These are phyloP conservation scores for Gerosis bhagava DNA, from an alignment of 2,888 invertebrate genomes.

Conservation along the genomic window DNA sequence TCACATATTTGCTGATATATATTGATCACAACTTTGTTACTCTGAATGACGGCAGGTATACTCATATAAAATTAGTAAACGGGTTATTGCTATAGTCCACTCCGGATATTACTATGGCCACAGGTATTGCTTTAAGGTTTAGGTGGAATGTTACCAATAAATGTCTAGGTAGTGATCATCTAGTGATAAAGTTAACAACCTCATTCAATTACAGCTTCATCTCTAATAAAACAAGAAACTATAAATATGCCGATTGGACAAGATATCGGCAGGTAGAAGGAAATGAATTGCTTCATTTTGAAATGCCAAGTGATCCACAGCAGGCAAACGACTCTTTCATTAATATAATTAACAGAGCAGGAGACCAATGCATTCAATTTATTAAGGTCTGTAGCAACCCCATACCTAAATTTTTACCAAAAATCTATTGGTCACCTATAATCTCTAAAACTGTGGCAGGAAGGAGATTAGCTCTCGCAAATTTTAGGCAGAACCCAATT, in stretches of 20 bases:
- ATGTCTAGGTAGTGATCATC: constrained; percentile 29
- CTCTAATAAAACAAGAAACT: constrained; percentile 5
- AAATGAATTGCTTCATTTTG: neutral
- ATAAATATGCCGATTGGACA: constrained; percentile 2
- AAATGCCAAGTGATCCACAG: neutral
- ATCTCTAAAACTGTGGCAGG: constrained; percentile 31
- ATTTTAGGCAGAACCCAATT: constrained; percentile 32
- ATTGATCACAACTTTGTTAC: constrained; percentile 20
- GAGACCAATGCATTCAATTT: neutral
- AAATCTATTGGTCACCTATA: constrained; percentile 32
- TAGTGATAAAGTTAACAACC: constrained; percentile 7
- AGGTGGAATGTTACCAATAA: constrained; percentile 29
- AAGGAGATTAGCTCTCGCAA: constrained; percentile 28
- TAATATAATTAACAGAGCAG: neutral
- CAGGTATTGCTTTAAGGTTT: constrained; percentile 23
- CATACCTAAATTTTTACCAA: constrained; percentile 26
- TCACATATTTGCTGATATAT: constrained; percentile 26
- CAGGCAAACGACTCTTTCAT: neutral
- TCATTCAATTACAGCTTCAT: neutral
- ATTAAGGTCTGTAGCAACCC: constrained; percentile 28
- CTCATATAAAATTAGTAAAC: constrained; percentile 26
- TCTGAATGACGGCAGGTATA: constrained; percentile 26
- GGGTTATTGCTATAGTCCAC: constrained; percentile 25
- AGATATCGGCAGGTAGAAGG: neutral
- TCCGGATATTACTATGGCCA: constrained; percentile 29